Base-by-base conservation (phyloP, 2,797 vertebrate species). In the Mionectes olivaceus region DNA sequence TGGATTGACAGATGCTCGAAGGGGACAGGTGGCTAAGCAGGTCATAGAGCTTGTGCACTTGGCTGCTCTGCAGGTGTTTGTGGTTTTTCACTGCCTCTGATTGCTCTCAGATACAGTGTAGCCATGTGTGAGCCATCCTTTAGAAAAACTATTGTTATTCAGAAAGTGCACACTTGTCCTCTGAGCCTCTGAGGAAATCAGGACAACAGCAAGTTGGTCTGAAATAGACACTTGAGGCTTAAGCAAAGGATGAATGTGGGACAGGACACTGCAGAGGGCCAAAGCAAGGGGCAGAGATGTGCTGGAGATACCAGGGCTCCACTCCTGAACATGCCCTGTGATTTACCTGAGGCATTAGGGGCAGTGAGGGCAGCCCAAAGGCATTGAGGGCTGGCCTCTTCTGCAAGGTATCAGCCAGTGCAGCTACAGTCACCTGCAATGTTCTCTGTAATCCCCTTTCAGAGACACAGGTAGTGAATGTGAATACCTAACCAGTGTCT, bases 71-170 rank as follows among this genome's bases (percentile, higher is more conserved):
- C 33, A 73, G 59, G 55, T 89, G 15, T 44, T 63, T 50, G 22
- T 93, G 77, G 4, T 19, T 84, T 90, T 88, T 84, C 77, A 46
- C 24, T 75, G 80, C 47, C 35, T 84, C 50, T 63, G 50, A 43
- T 67, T 47, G 37, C 23, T 65, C 43, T 70, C 28, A 69, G 47
- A 22, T 24, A n/a, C 16, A 30, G 10, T n/a, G 83, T 63, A 74
- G 33, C 32, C 59, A 5, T 15, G 33, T 1, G 5, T 74, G n/a
- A 77, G 35, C 41, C 53, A 32, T 35, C 24, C 49, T 57, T 74
- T 46, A 47, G 39, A 47, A 86, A 75, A 71, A 49, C 9, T 69
- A 6, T 75, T 83, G 16, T 46, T 44, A 8, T 50, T 47, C 21
- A 59, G 52, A 35, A 79, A 49, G 28, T 21, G 35, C 16, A 5